These are phyloP conservation scores for Morelia viridis DNA, from an alignment of 2,797 vertebrate species.

Conservation along the genomic window DNA sequence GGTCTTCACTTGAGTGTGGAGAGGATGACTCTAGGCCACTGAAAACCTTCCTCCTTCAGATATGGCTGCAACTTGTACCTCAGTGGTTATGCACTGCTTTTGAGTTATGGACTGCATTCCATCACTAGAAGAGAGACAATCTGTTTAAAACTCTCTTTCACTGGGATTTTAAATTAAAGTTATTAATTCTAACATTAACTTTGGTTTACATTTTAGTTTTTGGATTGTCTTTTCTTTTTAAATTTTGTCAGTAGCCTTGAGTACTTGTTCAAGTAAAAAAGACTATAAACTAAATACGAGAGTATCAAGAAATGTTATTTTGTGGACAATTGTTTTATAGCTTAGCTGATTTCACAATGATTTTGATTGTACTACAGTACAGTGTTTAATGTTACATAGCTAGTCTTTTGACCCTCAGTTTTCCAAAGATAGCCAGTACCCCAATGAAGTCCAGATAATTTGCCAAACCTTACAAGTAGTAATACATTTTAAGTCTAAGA, in stretches of 20 bases:
- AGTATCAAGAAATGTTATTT: neutral
- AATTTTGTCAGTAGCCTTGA: neutral
- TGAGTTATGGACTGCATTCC: neutral
- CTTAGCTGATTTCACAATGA: slow-evolving; percentile 2
- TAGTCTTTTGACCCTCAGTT: slow-evolving; percentile 30
- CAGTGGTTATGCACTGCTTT: neutral
- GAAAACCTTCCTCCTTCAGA: neutral
- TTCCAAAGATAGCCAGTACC: slow-evolving; percentile 28
- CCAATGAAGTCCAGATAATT: slow-evolving; percentile 38
- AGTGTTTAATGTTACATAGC: slow-evolving; percentile 28
- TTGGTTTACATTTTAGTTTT: neutral
- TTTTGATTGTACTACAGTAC: slow-evolving; percentile 3
- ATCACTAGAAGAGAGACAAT: neutral
- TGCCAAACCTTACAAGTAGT: slow-evolving; percentile 42
- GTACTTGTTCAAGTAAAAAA: neutral
- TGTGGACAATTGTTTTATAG: neutral
- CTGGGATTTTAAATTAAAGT: neutral
- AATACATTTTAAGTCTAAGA: slow-evolving; percentile 40
- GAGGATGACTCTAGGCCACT: accelerated
- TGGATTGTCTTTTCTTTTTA: neutral
- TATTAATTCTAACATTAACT: neutral
- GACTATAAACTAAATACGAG: accelerated
- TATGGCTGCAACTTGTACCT: neutral
- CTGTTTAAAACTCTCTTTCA: neutral
- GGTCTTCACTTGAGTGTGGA: neutral